Conservation (phyloP, 2,888 invertebrate species). For the Drosophila hamatofila region DNA sequence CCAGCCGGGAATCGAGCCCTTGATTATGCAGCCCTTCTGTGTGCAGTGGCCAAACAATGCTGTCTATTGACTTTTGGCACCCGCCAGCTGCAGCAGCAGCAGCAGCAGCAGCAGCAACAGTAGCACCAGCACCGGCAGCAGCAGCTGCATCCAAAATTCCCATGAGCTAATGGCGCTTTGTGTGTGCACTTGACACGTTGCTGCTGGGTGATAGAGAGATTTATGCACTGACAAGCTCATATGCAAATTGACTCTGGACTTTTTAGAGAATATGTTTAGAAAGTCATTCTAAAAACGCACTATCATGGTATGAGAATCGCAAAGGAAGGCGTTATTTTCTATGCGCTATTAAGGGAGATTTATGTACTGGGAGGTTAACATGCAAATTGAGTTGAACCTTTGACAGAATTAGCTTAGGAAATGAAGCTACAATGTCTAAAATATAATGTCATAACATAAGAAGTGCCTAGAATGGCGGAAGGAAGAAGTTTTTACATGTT, state of each 20-base stretch:
- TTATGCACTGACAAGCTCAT: neutral
- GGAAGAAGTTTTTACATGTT: too few species aligned
- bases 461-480: neutral
- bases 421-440: neutral
- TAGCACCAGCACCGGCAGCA: neutral
- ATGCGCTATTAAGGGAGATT: neutral
- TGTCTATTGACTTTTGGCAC: slow-evolving; percentile 46
- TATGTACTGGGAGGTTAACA: neutral
- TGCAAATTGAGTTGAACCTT: slow-evolving; percentile 4
- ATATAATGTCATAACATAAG: neutral
- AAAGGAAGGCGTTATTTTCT: neutral
- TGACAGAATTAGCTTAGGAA: neutral
- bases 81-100: slow-evolving; percentile 5
- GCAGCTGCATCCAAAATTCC: slow-evolving; percentile 38
- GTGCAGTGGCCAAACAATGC: slow-evolving; percentile 47
- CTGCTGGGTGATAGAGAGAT: slow-evolving; percentile 16
- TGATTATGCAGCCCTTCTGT: slow-evolving; percentile 26
- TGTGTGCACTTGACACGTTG: slow-evolving; percentile 36
- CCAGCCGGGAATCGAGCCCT: slow-evolving; percentile 35
- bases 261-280: neutral
- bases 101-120: neutral
- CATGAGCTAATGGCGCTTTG: slow-evolving; percentile 32
- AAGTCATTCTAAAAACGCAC: neutral
- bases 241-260: slow-evolving; percentile 11
- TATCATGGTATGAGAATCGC: neutral